A percentile compares a stretch with the other conserved stretches of the same genome.
Evolutionary conservation across 2,113 vertebrate genomes (phyloP).

Genomic region (Podarcis raffonei): DNA sequence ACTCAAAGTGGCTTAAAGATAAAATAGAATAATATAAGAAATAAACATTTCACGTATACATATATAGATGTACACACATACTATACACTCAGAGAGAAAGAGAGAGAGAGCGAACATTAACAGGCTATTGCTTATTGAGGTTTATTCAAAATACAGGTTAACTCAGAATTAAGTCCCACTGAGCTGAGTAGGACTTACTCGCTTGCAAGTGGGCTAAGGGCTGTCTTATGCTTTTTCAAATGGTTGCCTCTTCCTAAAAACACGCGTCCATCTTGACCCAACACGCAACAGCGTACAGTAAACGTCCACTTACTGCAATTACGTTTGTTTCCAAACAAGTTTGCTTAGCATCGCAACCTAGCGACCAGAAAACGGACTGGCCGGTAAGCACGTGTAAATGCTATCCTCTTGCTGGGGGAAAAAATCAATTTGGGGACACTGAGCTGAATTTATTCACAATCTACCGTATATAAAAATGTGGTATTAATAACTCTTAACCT

Average conservation of each 20-base stretch:
- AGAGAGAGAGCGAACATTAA: not conserved
- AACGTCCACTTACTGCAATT: not conserved
- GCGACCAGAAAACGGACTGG: too few relatives aligned
- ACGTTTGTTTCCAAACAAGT: not conserved
- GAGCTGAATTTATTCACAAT: too few relatives aligned
- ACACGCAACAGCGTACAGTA: too few relatives aligned
- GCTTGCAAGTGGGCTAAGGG: not conserved
- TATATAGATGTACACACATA: too few relatives aligned
- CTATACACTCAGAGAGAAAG: too few relatives aligned
- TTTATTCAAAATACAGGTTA: not conserved
- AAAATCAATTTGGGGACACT: too few relatives aligned
- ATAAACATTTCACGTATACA: too few relatives aligned
- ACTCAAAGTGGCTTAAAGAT: too few relatives aligned
- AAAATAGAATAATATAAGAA: too few relatives aligned
- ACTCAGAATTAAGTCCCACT: not conserved
- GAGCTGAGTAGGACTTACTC: not conserved
- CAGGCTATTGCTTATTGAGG: not conserved
- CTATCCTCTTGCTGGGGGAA: too few relatives aligned
- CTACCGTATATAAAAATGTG: not conserved
- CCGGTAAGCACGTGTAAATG: not conserved
- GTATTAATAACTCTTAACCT: not conserved
- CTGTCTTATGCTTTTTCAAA: not conserved
- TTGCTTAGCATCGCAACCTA: not conserved
- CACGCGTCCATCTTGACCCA: too few relatives aligned
- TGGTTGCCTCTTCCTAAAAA: not conserved